phyloP scores from a whole-genome alignment of 2,888 invertebrate species.

The Troides helena region DNA sequence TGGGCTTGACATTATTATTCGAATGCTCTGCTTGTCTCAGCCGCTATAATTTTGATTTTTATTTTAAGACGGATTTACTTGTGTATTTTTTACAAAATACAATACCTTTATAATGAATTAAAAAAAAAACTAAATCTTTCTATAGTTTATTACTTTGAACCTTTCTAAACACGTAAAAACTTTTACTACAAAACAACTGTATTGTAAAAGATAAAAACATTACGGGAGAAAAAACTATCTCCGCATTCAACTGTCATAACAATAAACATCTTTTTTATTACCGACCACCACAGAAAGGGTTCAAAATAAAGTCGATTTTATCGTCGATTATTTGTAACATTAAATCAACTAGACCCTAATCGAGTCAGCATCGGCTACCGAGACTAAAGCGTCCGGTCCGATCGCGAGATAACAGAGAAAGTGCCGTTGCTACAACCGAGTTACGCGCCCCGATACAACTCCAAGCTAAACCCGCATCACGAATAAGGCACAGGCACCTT shows the following conservation, averaged over 20 bases:
- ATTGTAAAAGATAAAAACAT: not conserved
- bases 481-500: slow-evolving; percentile 44
- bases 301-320: slow-evolving; percentile 38
- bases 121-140: too few relatives aligned
- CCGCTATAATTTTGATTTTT: too few relatives aligned
- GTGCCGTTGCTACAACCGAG: slow-evolving; percentile 66
- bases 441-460: slow-evolving; percentile 69
- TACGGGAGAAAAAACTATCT: not conserved
- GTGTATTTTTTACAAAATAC: too few relatives aligned
- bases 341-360: slow-evolving; percentile 59
- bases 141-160: not conserved
- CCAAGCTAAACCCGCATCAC: slow-evolving; percentile 44
- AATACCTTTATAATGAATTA: too few relatives aligned
- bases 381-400: slow-evolving; percentile 55
- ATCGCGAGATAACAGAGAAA: slow-evolving; percentile 73
- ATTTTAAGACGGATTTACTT: too few relatives aligned
- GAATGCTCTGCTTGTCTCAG: too few relatives aligned
- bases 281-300: not conserved
- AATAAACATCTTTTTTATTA: not conserved
- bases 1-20: too few relatives aligned
- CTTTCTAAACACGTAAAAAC: not conserved
- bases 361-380: slow-evolving; percentile 58
- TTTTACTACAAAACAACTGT: not conserved
- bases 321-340: slow-evolving; percentile 57
- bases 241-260: not conserved